phyloP scores from a whole-genome alignment of 2,797 vertebrate genomes.

The Periophthalmus magnuspinnatus region DNA sequence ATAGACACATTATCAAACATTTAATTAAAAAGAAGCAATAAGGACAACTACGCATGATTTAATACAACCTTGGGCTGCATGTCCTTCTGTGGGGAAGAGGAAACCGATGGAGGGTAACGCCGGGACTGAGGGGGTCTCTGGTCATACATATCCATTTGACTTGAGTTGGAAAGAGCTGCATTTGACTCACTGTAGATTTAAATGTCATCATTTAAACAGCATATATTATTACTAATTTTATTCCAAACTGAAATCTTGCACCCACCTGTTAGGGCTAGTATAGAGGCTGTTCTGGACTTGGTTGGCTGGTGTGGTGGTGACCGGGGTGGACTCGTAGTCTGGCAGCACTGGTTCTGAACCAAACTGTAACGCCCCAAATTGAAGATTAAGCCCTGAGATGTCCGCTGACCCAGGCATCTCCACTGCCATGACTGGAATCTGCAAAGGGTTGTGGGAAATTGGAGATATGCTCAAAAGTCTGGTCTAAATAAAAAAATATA shows the following conservation, averaged over 20 bases:
- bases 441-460: constrained; percentile 12
- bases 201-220: background rate
- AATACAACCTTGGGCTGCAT: constrained; percentile 88
- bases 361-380: constrained; percentile 96
- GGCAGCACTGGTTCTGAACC: constrained; percentile 93
- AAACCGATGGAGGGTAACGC: constrained; percentile 89
- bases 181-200: constrained; percentile 83
- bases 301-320: constrained; percentile 74
- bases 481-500: background rate
- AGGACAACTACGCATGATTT: constrained; percentile 1
- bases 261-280: constrained; percentile 89
- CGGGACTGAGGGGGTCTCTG: constrained; percentile 90
- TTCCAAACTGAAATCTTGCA: background rate
- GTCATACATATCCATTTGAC: constrained; percentile 93
- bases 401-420: constrained; percentile 97
- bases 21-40: background rate
- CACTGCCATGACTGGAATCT: constrained; percentile 96
- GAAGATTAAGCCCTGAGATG: constrained; percentile 94
- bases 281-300: constrained; percentile 90
- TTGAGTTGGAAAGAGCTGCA: constrained; percentile 87
- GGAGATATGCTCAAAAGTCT: background rate
- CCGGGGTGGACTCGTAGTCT: constrained; percentile 86
- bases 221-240: background rate
- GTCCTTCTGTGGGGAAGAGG: constrained; percentile 95
- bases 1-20: background rate